These are phyloP conservation scores for Oreochromis mossambicus DNA, from an alignment of 2,797 vertebrate species.

Conservation along the genomic window DNA sequence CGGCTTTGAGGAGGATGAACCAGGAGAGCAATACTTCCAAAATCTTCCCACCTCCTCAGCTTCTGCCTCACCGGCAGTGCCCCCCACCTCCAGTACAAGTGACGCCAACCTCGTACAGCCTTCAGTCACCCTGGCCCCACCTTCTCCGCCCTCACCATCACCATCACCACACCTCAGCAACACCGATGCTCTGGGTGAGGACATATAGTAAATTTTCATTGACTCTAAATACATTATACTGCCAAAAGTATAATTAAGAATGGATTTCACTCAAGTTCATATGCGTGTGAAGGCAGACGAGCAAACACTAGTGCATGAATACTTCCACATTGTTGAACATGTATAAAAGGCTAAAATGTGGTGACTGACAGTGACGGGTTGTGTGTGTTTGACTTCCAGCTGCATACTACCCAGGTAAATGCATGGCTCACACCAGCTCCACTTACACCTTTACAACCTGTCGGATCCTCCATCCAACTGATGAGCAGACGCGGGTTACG, in stretches of 20 bases:
- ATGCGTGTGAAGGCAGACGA: not conserved
- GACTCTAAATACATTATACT: not conserved
- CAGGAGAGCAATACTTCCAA: slow-evolving; percentile 92
- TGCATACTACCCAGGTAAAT: slow-evolving; percentile 95
- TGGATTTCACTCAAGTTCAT: not conserved
- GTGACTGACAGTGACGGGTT: not conserved
- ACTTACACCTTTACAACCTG: slow-evolving; percentile 99
- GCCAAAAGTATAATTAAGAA: not conserved
- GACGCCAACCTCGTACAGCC: slow-evolving; percentile 73
- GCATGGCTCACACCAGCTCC: slow-evolving; percentile 98
- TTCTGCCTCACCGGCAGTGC: slow-evolving; percentile 78
- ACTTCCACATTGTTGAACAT: not conserved
- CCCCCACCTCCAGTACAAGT: slow-evolving; percentile 75
- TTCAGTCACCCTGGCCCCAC: slow-evolving; percentile 74
- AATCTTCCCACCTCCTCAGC: slow-evolving; percentile 91
- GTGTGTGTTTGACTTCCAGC: slow-evolving; percentile 33
- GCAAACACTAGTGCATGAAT: not conserved
- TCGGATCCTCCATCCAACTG: slow-evolving; percentile 95
- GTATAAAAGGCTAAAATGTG: not conserved
- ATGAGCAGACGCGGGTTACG: slow-evolving; percentile 92
- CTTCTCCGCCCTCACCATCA: slow-evolving; percentile 53
- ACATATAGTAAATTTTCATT: slow-evolving; percentile 63
- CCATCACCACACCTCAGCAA: slow-evolving; percentile 80
- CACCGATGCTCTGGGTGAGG: slow-evolving; percentile 91
- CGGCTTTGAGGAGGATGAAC: slow-evolving; percentile 94